Percentiles rank a stretch among this genome's conserved stretches.
phyloP scores from a whole-genome alignment of 2,888 invertebrate genomes.

The Cryptocheilus praepositus region DNA sequence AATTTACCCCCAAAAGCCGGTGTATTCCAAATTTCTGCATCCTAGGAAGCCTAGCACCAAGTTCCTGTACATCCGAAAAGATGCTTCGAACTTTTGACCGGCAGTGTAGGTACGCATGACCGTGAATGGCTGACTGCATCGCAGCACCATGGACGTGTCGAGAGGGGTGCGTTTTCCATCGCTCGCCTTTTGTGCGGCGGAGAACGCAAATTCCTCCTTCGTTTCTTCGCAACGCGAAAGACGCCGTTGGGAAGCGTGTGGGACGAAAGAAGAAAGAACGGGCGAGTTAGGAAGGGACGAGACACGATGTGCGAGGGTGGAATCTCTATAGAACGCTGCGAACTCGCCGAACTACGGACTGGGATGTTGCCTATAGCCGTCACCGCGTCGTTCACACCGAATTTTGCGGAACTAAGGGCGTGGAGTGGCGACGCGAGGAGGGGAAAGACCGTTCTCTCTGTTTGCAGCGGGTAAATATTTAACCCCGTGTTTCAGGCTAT shows the following conservation, averaged over 20 bases:
- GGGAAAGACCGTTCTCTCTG: slow-evolving; percentile 44
- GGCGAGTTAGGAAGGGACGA: neutral
- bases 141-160: too few species aligned
- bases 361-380: neutral
- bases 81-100: too few species aligned
- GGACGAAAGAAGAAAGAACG: neutral
- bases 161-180: slow-evolving; percentile 11
- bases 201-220: slow-evolving; percentile 15
- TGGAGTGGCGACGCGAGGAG: neutral
- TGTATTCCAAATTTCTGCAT: too few species aligned
- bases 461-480: slow-evolving; percentile 61
- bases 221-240: neutral
- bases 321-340: neutral
- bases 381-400: slow-evolving; percentile 31
- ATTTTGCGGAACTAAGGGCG: slow-evolving; percentile 34
- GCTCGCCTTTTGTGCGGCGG: slow-evolving; percentile 11
- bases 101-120: too few species aligned
- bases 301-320: neutral
- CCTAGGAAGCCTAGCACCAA: too few species aligned
- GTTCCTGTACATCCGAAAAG: too few species aligned
- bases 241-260: neutral
- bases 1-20: too few species aligned
- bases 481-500: slow-evolving; percentile 40
- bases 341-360: too few species aligned
- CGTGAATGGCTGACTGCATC: too few species aligned